Percentiles rank a stretch among this genome's conserved stretches.
phyloP scores from a whole-genome alignment of 2,888 invertebrate genomes.

The Pachydiplax longipennis region DNA sequence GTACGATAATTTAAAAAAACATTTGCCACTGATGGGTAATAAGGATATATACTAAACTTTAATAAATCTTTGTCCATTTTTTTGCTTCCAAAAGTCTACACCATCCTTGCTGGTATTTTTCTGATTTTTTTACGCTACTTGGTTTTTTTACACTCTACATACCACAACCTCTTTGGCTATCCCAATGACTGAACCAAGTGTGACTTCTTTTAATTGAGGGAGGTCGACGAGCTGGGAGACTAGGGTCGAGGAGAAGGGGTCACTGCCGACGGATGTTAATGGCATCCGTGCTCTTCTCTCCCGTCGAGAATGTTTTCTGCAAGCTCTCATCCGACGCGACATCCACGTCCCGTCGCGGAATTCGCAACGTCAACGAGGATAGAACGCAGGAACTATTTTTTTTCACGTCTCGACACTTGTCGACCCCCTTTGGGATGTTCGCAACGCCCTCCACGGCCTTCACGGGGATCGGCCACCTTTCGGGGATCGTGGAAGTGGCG shows the following conservation, averaged over 20 bases:
- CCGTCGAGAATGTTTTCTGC: not conserved
- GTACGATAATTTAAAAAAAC: constrained; percentile 1
- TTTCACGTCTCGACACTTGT: not conserved
- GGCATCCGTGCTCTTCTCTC: not conserved
- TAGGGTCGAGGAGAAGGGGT: not conserved
- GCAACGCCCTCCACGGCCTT: not conserved
- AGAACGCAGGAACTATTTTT: not conserved
- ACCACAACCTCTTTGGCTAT: constrained; percentile 1
- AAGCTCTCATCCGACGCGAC: not conserved
- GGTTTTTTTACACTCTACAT: not conserved
- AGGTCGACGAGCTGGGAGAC: not conserved
- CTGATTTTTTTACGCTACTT: not conserved
- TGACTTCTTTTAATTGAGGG: not conserved
- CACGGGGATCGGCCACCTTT: not conserved
- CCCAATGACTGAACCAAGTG: not conserved
- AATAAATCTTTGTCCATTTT: not conserved
- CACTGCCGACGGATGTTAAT: not conserved
- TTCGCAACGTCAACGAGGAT: not conserved
- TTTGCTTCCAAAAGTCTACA: not conserved
- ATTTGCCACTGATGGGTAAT: not conserved
- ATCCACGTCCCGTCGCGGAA: not conserved
- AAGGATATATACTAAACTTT: not conserved
- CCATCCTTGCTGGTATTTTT: not conserved
- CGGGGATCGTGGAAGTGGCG: not conserved
- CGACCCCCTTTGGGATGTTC: not conserved